phyloP scores from a whole-genome alignment of 2,797 vertebrate species.

The Echeneis naucrates region DNA sequence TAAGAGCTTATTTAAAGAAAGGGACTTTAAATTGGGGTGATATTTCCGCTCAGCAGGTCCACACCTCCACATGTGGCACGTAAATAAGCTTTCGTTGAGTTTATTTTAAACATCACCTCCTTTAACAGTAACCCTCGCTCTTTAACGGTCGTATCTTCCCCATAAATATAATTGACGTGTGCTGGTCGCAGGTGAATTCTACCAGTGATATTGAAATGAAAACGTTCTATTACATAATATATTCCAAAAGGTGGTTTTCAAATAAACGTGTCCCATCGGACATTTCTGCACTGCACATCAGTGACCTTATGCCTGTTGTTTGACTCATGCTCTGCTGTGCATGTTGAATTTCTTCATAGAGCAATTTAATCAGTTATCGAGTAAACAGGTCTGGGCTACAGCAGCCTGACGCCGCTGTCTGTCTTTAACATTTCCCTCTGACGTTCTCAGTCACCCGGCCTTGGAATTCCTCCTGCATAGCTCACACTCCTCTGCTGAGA shows the following conservation, averaged over 20 bases:
- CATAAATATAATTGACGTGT: not conserved
- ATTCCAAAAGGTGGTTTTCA: slow-evolving; percentile 41
- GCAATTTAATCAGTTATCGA: slow-evolving; percentile 68
- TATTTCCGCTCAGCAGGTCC: not conserved
- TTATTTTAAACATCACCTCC: not conserved
- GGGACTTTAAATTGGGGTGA: too few species aligned
- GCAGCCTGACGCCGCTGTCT: slow-evolving; percentile 73
- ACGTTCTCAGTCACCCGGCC: slow-evolving; percentile 70
- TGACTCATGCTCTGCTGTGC: slow-evolving; percentile 57
- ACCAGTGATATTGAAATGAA: slow-evolving; percentile 26
- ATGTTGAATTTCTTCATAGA: slow-evolving; percentile 63
- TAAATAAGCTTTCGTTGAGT: not conserved
- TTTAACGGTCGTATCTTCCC: slow-evolving; percentile 4
- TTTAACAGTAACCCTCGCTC: not conserved
- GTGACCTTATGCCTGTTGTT: slow-evolving; percentile 45
- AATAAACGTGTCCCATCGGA: slow-evolving; percentile 28
- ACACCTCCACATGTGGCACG: too few species aligned
- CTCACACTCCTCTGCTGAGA: slow-evolving; percentile 73
- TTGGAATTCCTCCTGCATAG: slow-evolving; percentile 80
- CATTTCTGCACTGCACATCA: slow-evolving; percentile 58
- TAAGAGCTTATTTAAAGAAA: too few species aligned
- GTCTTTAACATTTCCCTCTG: slow-evolving; percentile 84
- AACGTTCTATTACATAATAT: slow-evolving; percentile 40
- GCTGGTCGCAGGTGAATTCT: not conserved
- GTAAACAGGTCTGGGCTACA: slow-evolving; percentile 74